Evolutionary conservation across 2,113 vertebrate genomes (phyloP).

Genomic region (Heterocephalus glaber): DNA sequence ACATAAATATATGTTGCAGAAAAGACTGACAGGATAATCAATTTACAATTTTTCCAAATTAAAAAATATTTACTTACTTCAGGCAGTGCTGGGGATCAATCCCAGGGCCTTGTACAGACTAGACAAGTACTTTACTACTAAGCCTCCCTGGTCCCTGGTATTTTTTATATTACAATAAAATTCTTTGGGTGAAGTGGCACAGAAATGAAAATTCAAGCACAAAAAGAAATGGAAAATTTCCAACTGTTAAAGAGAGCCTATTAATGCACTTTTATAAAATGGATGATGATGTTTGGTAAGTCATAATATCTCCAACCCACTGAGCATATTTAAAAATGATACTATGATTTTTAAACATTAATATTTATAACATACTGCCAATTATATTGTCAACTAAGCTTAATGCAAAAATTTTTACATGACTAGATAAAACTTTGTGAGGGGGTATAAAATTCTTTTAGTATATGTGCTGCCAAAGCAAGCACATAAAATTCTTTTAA

Average conservation of each 20-base stretch:
- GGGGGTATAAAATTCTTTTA: background rate
- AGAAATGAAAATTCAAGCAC: slow-evolving; percentile 24
- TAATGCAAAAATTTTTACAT: background rate
- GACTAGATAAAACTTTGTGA: slow-evolving; percentile 16
- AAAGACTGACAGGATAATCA: background rate
- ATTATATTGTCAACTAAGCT: background rate
- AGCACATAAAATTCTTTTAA: slow-evolving; percentile 35
- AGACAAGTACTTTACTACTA: background rate
- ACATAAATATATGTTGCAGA: background rate
- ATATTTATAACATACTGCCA: slow-evolving; percentile 22
- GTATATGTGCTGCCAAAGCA: too few species aligned
- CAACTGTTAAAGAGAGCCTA: background rate
- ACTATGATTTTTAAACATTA: slow-evolving; percentile 30
- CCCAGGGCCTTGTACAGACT: background rate
- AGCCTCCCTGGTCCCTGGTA: background rate
- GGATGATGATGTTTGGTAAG: background rate
- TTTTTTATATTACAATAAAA: background rate
- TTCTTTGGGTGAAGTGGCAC: background rate
- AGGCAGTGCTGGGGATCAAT: background rate
- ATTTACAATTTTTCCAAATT: background rate
- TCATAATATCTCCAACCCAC: background rate
- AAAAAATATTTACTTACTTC: background rate
- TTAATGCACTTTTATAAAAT: background rate
- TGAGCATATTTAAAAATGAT: background rate
- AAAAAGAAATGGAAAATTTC: slow-evolving; percentile 22